phyloP scores from a whole-genome alignment of 2,113 vertebrate species.

The Sylvilagus bachmani region DNA sequence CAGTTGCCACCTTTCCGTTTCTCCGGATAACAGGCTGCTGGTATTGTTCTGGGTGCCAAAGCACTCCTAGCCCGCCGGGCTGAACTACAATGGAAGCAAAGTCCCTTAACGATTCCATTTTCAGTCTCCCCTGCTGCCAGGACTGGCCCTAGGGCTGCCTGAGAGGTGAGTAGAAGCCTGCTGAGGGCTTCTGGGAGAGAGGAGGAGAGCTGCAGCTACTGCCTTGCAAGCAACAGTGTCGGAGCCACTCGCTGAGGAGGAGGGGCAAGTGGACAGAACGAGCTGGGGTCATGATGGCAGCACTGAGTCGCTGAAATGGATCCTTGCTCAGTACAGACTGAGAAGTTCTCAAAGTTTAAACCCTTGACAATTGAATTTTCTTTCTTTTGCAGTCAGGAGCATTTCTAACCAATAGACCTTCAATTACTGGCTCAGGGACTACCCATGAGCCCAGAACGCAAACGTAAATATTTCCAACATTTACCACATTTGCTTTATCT shows the following conservation, averaged over 20 bases:
- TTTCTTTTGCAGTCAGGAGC: neutral
- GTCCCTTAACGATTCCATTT: neutral
- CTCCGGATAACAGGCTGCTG: neutral
- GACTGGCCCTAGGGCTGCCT: neutral
- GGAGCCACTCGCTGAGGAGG: neutral
- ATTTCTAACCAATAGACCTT: neutral
- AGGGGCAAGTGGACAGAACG: neutral
- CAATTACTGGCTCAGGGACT: neutral
- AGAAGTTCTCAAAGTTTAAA: neutral
- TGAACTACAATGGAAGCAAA: neutral
- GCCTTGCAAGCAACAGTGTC: neutral
- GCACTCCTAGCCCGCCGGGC: neutral
- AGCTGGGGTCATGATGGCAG: neutral
- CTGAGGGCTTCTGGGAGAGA: neutral
- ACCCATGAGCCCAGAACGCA: neutral
- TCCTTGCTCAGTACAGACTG: neutral
- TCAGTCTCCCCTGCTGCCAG: neutral
- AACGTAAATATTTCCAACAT: conserved; percentile 10
- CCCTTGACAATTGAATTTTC: neutral
- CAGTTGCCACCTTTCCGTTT: neutral
- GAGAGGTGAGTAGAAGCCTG: neutral
- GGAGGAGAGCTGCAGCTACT: neutral
- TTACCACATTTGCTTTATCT: neutral
- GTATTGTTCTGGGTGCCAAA: neutral
- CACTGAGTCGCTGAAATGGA: neutral